Evolutionary conservation across 1,140 invertebrate species (phyloP).

Genomic region (Zaprionus ornatus): DNA sequence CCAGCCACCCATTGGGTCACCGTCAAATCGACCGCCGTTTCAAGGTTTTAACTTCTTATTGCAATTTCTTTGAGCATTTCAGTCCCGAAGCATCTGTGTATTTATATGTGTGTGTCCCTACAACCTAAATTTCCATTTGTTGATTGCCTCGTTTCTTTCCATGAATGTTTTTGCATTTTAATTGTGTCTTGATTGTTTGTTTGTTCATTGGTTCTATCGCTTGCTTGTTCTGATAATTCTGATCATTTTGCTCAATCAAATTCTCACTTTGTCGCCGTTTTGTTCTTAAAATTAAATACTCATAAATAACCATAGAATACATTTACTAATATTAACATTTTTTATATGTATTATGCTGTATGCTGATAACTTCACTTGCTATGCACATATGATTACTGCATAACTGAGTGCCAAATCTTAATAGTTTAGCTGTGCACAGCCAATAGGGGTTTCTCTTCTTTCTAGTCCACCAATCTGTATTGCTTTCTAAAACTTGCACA

Average conservation of each 20-base stretch:
- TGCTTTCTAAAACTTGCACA: background rate
- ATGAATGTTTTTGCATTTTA: constrained; percentile 58
- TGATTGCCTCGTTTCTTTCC: constrained; percentile 61
- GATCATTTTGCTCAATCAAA: background rate
- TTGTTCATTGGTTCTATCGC: constrained; percentile 46
- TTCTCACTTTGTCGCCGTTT: constrained; percentile 12
- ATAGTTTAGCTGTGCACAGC: background rate
- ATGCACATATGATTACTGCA: background rate
- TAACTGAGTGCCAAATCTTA: background rate
- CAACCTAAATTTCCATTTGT: constrained; percentile 58
- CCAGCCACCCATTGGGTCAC: constrained; percentile 85
- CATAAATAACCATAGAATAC: constrained; percentile 14
- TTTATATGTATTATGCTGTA: background rate
- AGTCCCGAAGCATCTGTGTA: constrained; percentile 41
- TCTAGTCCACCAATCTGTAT: background rate
- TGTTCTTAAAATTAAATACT: constrained; percentile 26
- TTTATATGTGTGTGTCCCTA: constrained; percentile 36
- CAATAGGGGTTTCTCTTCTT: background rate
- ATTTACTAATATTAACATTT: constrained; percentile 17
- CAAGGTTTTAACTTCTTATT: constrained; percentile 77
- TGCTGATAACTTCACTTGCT: background rate
- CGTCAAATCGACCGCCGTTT: constrained; percentile 82
- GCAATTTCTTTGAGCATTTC: constrained; percentile 44
- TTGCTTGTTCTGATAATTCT: constrained; percentile 38
- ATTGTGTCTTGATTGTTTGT: constrained; percentile 39